phyloP scores from a whole-genome alignment of 1,140 invertebrate genomes.

The Ephestia elutella region DNA sequence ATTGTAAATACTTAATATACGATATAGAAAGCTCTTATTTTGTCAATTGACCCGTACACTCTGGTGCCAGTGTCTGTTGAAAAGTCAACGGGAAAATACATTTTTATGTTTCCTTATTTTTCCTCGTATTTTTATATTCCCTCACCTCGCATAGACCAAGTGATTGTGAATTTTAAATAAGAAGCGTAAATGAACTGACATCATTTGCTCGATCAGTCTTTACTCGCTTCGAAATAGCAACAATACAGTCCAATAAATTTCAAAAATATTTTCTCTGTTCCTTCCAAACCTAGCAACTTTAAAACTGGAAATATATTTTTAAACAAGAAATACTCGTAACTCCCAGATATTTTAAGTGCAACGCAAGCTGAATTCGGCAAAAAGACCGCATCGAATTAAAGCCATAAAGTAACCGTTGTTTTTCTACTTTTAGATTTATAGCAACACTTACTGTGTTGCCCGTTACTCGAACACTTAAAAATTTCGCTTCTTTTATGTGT shows the following conservation, averaged over 20 bases:
- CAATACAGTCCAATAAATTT: background rate
- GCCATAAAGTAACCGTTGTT: constrained; percentile 33
- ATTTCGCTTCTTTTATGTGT: constrained; percentile 25
- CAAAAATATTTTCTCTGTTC: background rate
- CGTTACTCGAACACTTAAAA: constrained; percentile 43
- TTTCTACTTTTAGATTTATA: constrained; percentile 50
- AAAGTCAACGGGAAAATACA: too few species aligned
- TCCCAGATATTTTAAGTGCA: constrained; percentile 3
- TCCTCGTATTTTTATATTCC: too few species aligned
- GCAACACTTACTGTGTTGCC: constrained; percentile 45
- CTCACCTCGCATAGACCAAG: too few species aligned
- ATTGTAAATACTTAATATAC: too few species aligned
- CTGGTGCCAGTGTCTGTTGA: too few species aligned
- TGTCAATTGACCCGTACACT: too few species aligned
- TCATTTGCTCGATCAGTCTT: background rate
- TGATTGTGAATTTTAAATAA: too few species aligned
- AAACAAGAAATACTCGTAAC: constrained; percentile 24
- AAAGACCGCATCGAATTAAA: constrained; percentile 37
- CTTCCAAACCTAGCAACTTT: background rate
- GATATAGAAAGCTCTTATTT: too few species aligned
- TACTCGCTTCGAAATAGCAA: background rate
- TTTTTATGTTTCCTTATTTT: too few species aligned
- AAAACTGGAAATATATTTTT: constrained; percentile 22
- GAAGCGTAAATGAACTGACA: too few species aligned
- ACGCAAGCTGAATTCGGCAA: constrained; percentile 11